phyloP scores from a whole-genome alignment of 23 tunicate genomes.

The Styela clava region DNA sequence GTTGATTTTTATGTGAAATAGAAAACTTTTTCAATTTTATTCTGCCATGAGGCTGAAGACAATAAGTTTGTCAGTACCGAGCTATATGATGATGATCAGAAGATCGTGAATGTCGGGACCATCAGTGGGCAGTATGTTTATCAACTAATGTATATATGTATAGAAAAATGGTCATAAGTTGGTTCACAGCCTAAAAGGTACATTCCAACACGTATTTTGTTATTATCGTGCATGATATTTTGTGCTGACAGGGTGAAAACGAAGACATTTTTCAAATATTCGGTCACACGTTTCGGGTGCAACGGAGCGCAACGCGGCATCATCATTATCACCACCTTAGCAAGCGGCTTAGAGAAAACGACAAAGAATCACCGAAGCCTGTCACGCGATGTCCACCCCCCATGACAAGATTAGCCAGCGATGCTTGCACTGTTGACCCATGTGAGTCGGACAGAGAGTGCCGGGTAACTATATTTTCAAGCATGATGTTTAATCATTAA shows the following conservation, averaged over 20 bases:
- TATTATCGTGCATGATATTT: neutral
- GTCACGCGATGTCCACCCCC: slow-evolving; percentile 29
- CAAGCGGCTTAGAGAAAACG: neutral
- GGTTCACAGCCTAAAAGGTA: too few species aligned
- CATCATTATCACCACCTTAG: neutral
- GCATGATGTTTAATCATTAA: too few species aligned
- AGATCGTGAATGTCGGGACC: too few species aligned
- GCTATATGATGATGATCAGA: too few species aligned
- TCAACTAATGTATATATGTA: too few species aligned
- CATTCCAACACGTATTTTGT: neutral
- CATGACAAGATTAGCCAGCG: neutral
- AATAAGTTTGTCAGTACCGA: too few species aligned
- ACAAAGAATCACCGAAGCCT: neutral
- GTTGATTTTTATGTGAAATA: too few species aligned
- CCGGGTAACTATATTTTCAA: neutral
- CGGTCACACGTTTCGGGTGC: slow-evolving; percentile 12
- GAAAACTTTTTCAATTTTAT: too few species aligned
- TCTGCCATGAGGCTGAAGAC: too few species aligned
- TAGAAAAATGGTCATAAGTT: too few species aligned
- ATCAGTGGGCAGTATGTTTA: too few species aligned
- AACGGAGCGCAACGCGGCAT: neutral
- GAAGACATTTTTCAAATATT: neutral
- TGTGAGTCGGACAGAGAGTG: slow-evolving; percentile 15
- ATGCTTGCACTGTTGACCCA: slow-evolving; percentile 23
- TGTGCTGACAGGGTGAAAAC: slow-evolving; percentile 3